Conservation (phyloP, 1,140 invertebrate species). For the Idris sp. region DNA sequence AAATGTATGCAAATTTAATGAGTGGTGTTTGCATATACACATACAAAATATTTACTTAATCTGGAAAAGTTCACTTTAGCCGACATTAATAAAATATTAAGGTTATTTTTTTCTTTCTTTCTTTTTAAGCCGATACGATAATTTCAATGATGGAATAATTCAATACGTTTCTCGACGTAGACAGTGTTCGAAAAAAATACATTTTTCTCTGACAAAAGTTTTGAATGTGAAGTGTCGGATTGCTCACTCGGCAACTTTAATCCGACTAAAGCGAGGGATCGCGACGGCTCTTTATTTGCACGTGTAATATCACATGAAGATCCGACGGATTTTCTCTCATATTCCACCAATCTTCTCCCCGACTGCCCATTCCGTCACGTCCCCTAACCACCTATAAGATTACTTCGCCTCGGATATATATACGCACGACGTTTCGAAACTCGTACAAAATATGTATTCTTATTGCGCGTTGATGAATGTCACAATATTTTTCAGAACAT, state of each 20-base stretch:
- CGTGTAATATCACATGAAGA: conserved; percentile 61
- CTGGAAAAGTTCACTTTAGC: too few relatives aligned
- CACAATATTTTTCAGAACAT: conserved; percentile 28
- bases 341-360: conserved; percentile 50
- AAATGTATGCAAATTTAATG: too few relatives aligned
- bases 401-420: conserved; percentile 34
- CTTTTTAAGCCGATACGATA: too few relatives aligned
- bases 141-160: too few relatives aligned
- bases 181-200: conserved; percentile 12
- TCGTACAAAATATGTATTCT: conserved; percentile 55
- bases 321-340: conserved; percentile 56
- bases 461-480: conserved; percentile 42
- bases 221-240: conserved; percentile 26
- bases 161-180: not conserved
- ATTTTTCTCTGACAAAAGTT: conserved; percentile 15
- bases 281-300: conserved; percentile 65
- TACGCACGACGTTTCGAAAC: conserved; percentile 38
- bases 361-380: conserved; percentile 9
- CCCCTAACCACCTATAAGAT: conserved; percentile 30
- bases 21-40: too few relatives aligned
- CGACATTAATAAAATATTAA: too few relatives aligned
- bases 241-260: conserved; percentile 55
- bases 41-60: too few relatives aligned
- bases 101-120: too few relatives aligned
- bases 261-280: conserved; percentile 62